phyloP scores from a whole-genome alignment of 2,797 vertebrate species.

The Eulemur rubriventer region DNA sequence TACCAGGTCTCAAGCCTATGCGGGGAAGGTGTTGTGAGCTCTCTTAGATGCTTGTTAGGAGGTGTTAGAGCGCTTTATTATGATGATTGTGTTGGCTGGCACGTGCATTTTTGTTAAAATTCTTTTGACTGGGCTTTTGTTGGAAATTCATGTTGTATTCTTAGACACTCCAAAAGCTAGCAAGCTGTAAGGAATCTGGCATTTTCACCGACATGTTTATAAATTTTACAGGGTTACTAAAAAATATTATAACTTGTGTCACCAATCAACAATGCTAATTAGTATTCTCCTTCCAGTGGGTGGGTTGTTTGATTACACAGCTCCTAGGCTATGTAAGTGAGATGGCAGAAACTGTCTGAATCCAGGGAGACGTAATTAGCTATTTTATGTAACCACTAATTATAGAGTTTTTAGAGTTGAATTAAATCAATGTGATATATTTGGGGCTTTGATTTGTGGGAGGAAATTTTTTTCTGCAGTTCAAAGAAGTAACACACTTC shows the following conservation, averaged over 20 bases:
- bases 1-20: not conserved
- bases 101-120: conserved; percentile 21
- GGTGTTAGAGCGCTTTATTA: not conserved
- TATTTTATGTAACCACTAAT: conserved; percentile 42
- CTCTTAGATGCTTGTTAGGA: not conserved
- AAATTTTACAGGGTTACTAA: not conserved
- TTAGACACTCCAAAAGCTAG: conserved; percentile 1
- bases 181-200: not conserved
- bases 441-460: conserved; percentile 62
- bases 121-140: not conserved
- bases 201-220: not conserved
- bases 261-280: not conserved
- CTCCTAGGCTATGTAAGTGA: not conserved
- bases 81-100: not conserved
- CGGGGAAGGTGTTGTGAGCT: not conserved
- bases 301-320: not conserved
- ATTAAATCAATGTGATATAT: conserved; percentile 73
- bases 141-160: not conserved
- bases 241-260: conserved; percentile 32
- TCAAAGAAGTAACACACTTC: conserved; percentile 41
- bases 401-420: conserved; percentile 61
- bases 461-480: conserved; percentile 49
- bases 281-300: not conserved
- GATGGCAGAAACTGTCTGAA: conserved; percentile 29
- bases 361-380: conserved; percentile 32